A percentile compares a stretch with the other conserved stretches of the same genome.
phyloP scores from a whole-genome alignment of 2,113 vertebrate species.

The Cyprinodon variegatus region DNA sequence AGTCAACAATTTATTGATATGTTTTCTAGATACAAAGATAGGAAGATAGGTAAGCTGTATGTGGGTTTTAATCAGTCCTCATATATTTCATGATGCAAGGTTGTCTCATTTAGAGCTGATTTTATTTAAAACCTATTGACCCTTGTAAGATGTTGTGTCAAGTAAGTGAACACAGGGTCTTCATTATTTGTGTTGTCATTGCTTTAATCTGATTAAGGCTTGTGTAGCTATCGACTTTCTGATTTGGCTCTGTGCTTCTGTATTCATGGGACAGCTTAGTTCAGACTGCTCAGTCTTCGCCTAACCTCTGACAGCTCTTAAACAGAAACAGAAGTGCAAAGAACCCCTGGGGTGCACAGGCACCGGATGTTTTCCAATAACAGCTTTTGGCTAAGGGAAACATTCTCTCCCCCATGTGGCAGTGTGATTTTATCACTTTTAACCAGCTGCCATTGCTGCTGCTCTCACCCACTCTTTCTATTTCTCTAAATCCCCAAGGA shows the following conservation, averaged over 20 bases:
- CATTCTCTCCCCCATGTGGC: constrained; percentile 57
- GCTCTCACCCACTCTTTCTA: constrained; percentile 33
- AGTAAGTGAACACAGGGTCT: constrained; percentile 8
- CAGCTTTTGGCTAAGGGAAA: constrained; percentile 65
- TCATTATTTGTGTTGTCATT: constrained; percentile 23
- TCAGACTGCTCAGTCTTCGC: constrained; percentile 28
- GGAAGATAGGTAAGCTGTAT: neutral
- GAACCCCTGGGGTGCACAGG: constrained; percentile 52
- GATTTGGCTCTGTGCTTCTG: constrained; percentile 2
- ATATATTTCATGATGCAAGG: neutral
- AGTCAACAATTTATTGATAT: too few species aligned
- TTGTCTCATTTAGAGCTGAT: constrained; percentile 14
- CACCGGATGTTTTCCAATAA: constrained; percentile 72
- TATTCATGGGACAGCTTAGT: constrained; percentile 15
- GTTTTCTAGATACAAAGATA: neutral
- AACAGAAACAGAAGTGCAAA: constrained; percentile 51
- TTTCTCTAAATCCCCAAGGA: constrained; percentile 58
- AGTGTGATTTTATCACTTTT: constrained; percentile 68
- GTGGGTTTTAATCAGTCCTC: constrained; percentile 7
- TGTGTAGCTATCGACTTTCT: constrained; percentile 16
- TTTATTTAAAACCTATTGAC: neutral
- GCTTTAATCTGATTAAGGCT: constrained; percentile 38
- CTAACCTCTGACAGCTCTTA: constrained; percentile 61
- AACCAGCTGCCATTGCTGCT: constrained; percentile 53
- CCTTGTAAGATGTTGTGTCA: neutral